Percentiles rank a stretch among this genome's conserved stretches.
Conservation (phyloP, 2,888 invertebrate genomes). For the Brachypalpus laphriformis region DNA sequence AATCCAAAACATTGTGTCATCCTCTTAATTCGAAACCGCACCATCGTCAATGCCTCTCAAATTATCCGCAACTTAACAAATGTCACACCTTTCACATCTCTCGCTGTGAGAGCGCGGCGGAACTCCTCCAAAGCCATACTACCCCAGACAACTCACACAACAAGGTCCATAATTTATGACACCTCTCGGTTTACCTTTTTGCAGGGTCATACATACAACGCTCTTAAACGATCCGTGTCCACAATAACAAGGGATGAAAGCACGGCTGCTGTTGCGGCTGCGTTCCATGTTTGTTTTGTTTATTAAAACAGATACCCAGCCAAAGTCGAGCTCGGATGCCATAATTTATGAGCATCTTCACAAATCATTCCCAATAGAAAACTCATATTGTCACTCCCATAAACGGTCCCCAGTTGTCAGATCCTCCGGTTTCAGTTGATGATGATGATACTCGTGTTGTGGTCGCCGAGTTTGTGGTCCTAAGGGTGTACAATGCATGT, state of each 20-base stretch:
- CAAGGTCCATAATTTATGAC: conserved; percentile 71
- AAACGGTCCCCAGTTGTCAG: conserved; percentile 62
- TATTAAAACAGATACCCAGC: conserved; percentile 64
- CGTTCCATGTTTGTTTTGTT: conserved; percentile 70
- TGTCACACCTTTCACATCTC: conserved; percentile 71
- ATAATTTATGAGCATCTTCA: conserved; percentile 81
- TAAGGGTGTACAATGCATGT: conserved; percentile 42
- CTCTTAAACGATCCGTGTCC: conserved; percentile 73
- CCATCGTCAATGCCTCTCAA: conserved; percentile 52
- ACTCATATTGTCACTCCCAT: conserved; percentile 72
- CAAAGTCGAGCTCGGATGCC: conserved; percentile 29
- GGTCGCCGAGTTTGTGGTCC: conserved; percentile 55
- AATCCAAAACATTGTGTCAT: conserved; percentile 20
- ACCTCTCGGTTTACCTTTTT: conserved; percentile 69
- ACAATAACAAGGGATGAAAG: conserved; percentile 68
- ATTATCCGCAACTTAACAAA: conserved; percentile 71
- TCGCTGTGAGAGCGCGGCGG: conserved; percentile 47
- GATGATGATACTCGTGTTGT: conserved; percentile 47
- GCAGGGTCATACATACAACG: conserved; percentile 52
- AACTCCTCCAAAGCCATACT: conserved; percentile 10
- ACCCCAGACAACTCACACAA: conserved; percentile 32
- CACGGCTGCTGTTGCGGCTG: conserved; percentile 70
- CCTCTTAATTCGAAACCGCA: conserved; percentile 37
- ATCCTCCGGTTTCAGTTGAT: conserved; percentile 26
- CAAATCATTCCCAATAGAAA: conserved; percentile 77